Evolutionary conservation across 2,888 invertebrate genomes (phyloP), one percentile per base, ranked within the genome.

Genomic region (Neuroscelio doddi): DNA sequence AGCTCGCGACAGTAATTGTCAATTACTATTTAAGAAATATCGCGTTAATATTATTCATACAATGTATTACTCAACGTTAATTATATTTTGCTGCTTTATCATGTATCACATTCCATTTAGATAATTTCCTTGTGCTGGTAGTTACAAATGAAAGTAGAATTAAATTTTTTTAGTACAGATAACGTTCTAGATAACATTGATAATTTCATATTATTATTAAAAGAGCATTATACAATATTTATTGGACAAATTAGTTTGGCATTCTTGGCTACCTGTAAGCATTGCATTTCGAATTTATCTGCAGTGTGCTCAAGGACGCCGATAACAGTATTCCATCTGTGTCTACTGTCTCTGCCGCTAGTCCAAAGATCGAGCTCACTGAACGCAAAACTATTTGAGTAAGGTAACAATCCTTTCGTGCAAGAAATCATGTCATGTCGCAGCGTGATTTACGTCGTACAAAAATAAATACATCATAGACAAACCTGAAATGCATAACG

Each of bases 251-350:
- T 21, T 21, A 21, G 21, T 21, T 21, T 5, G 5, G 2, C 21
- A 21, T 3, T 21, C 5, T 21, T 5, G 5, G 5, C 21, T 3
- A 21, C 21, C 21, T 21, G 9, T 3, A 9, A 30, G 3, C 9
- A 9, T 10, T 9, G 30, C 30, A 9, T 9, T 30, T 5, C 9
- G 30, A 30, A 30, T 30, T 4, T 26, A 30, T 30, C 10, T 9
- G 4, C 50, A 32, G 26, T 32, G 62, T 12, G 50, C 39, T 55
- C 58, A 64, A 58, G 64, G 64, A 64, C 64, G 57, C 32, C 58
- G 64, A 58, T 64, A 58, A 57, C 57, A 57, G 57, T 9, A 57
- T 64, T 57, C 57, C 38, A 44, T 57, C 57, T 64, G 57, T 57
- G 57, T 57, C 58, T 47, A 44, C n/a, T 2, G 3, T 10, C n/a